Percentiles rank a stretch among this genome's conserved stretches.
Conservation (phyloP, 2,113 vertebrate genomes). For the Dicaeum eximium region DNA sequence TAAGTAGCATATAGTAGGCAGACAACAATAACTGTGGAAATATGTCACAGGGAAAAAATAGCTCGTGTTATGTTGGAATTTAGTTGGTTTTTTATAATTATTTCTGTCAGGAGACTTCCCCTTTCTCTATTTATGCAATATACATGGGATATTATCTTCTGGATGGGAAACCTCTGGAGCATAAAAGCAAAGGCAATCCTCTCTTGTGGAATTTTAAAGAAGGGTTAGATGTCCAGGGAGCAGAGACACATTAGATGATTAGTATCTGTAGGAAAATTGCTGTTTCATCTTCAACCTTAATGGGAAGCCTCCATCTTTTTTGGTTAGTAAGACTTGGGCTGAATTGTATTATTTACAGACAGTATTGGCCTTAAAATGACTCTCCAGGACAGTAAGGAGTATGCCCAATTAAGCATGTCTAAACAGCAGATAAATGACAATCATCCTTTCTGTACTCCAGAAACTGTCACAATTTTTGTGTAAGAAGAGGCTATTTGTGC, state of each 20-base stretch:
- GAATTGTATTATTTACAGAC: background rate
- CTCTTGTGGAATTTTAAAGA: background rate
- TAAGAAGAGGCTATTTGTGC: background rate
- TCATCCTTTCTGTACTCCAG: background rate
- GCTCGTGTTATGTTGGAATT: background rate
- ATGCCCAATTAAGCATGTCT: background rate
- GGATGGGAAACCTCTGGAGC: background rate
- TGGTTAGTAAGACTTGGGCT: background rate
- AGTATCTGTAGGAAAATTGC: background rate
- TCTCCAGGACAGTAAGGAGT: background rate
- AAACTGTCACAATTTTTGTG: background rate
- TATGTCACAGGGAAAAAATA: background rate
- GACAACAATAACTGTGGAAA: background rate
- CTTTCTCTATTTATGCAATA: background rate
- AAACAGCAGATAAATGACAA: background rate
- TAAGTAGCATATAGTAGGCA: background rate
- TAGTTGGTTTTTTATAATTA: background rate
- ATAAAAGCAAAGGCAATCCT: background rate
- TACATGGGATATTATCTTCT: background rate
- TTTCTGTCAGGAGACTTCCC: background rate
- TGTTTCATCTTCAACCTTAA: background rate
- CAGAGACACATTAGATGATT: background rate
- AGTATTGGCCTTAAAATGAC: background rate
- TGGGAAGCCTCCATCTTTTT: background rate
- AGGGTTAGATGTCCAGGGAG: background rate